Conservation (phyloP, 2,797 vertebrate genomes). For the Pangasius krempfi region DNA sequence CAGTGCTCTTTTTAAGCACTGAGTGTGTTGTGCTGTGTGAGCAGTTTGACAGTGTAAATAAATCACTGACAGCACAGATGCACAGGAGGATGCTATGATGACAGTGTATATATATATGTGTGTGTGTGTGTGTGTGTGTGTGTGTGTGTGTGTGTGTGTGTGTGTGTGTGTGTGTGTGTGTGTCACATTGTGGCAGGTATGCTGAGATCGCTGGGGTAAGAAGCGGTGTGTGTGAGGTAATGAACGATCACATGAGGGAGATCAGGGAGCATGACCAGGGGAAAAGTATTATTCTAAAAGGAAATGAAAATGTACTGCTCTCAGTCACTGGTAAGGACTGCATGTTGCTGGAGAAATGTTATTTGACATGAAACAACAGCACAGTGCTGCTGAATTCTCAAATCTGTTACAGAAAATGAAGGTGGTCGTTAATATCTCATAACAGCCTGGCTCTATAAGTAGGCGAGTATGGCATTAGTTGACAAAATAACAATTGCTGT, state of each 20-base stretch:
- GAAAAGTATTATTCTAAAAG: slow-evolving; percentile 3
- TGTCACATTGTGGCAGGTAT: slow-evolving; percentile 10
- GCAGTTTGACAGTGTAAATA: slow-evolving; percentile 34
- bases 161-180: slow-evolving; percentile 8
- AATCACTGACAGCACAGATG: slow-evolving; percentile 28
- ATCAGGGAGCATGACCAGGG: not conserved
- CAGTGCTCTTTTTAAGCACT: slow-evolving; percentile 23
- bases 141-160: slow-evolving; percentile 17
- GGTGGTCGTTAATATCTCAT: not conserved
- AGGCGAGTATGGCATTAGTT: not conserved
- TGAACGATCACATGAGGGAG: slow-evolving; percentile 20
- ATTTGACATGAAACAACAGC: not conserved
- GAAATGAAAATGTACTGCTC: slow-evolving; percentile 15
- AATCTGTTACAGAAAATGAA: not conserved
- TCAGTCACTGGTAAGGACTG: not conserved
- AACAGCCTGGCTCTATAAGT: not conserved
- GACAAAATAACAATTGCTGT: not conserved
- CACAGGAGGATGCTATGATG: slow-evolving; percentile 21
- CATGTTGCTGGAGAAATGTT: not conserved
- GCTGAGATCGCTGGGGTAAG: not conserved
- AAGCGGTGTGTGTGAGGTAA: slow-evolving; percentile 10
- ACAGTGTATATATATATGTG: not conserved
- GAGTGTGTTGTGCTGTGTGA: slow-evolving; percentile 20
- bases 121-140: slow-evolving; percentile 18
- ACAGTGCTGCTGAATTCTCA: not conserved